Base-by-base conservation (phyloP, 2,888 invertebrate genomes). In the Dolichopus griseipennis region DNA sequence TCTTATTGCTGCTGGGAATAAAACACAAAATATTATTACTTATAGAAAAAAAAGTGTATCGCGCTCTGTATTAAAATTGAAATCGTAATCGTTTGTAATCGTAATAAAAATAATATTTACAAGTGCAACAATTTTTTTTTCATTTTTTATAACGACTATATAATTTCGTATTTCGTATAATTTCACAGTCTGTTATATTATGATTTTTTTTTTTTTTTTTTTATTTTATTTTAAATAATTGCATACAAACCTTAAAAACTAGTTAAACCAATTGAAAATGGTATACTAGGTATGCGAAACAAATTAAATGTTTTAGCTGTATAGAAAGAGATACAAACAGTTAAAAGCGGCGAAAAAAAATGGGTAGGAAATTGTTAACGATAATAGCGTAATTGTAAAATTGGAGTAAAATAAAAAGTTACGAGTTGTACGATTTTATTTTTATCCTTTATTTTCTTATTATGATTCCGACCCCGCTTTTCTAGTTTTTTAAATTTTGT, bases 111-210 rank as follows among this genome's bases (percentile, higher is more conserved):
- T 37, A 52, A 52, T 52, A 52, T 52, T 52, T 52, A 52, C 52
- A 52, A 52, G 52, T 52, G 52, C 15, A 52, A 52, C n/a, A 52
- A 52, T 52, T 52, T 52, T 27, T 27, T 27, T 27, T 27, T 27
- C 27, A n/a, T n/a, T 27, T 27, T 27, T 27, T 27, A 27, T 52
- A 52, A 52, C 52, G 52, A 52, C 52, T 52, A 7, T 52, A 52
- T 52, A 52, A 52, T 52, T 52, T 52, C 52, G n/a, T n/a, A n/a
- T n/a, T n/a, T n/a, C n/a, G n/a, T 52, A 52, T 52, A 52, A 52
- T 52, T 52, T 52, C 52, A 52, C 52, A 52, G 52, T 52, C 52
- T 52, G 52, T 2, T 4, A 52, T 52, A 52, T 18, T 52, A 52
- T 52, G 2, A 7, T 52, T 52, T 41, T 7, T 41, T 1, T 12